Base-by-base conservation (phyloP, 2,797 vertebrate species). In the Echeneis naucrates region DNA sequence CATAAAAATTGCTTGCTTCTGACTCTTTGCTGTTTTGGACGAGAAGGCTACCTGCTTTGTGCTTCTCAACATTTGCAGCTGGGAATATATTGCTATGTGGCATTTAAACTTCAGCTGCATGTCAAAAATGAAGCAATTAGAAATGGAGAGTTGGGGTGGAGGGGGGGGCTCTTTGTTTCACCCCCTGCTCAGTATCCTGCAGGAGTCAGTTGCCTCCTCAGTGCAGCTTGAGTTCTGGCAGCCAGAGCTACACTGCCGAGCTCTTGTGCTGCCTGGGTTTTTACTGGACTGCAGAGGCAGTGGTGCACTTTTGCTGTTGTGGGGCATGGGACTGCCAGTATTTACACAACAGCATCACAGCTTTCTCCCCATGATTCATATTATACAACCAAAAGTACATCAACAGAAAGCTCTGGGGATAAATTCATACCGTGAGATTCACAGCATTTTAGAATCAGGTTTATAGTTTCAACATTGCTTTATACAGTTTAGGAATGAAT, bases 211-310 rank as follows among this genome's bases (percentile, higher is more conserved):
- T 78, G 62, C 72, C 80, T 57, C 70, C 71, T 16, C 60, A 26
- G 57, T 85, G 81, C 54, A 73, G 68, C 61, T 84, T 61, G 10
- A 90, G 75, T 67, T 87, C 85, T 53, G 83, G 84, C 73, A 93
- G 73, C 55, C 56, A 80, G 55, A 88, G 35, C 21, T 61, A 74
- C 8, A 7, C 1, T 33, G 57, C 54, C 5, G 4, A 74, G 48
- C 66, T 72, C 63, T 54, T 55, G 40, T 42, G 32, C 11, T 19
- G 69, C 47, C 14, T 33, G 57, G 55, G 24, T 78, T 63, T 78
- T 77, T 68, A 82, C 82, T 32, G 75, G 68, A 72, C 64, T 85
- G 77, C 81, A 83, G 77, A 91, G 76, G 81, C 89, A 87, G 40
- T 86, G 87, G 42, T 56, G 51, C 26, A 58, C 52, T 59, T 55